Base-by-base conservation (phyloP, 2,113 vertebrate genomes). In the Rhinopomastus cyanomelas region DNA sequence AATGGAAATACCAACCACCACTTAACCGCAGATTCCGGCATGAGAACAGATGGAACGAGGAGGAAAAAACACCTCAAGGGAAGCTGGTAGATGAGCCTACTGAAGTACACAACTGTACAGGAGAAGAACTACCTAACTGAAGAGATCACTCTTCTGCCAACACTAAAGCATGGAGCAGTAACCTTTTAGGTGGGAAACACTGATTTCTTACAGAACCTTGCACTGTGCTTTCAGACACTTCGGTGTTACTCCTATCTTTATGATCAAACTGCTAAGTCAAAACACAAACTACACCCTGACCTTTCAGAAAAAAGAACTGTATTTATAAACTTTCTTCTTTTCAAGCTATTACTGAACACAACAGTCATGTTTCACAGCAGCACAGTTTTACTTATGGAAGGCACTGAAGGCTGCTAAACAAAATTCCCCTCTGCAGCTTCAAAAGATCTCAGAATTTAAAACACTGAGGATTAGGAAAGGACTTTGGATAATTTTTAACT, bases 401-500 rank as follows among this genome's bases (percentile, higher is more conserved):
- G 42, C 9, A 67, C 0, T 11, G 22, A 61, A 91, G 27, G 25
- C 30, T 39, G 42, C 23, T 62, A 26, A 85, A 84, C 6, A 68
- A 60, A 52, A 59, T 67, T 4, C 16, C 14, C 13, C 6, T 67
- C 11, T 91, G 74, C 65, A 84, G 4, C 21, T 68, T 64, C 27
- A 36, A 75, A 84, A 53, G 9, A 42, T 53, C 6, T 39, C 32
- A 61, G 5, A 75, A 26, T 36, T 68, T 20, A 71, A 68, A 68
- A 42, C 26, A 22, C 2, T 79, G 49, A 61, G 56, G 27, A 66
- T 29, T 7, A 51, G 29, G 19, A 60, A 4, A 80, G 18, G 21
- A 52, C 48, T 56, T 32, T 79, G 12, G 81, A 29, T 86, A 90
- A 94, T 87, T 93, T 90, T 95, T 93, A 95, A 93, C 78, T 11